Evolutionary conservation across 2,888 invertebrate species (phyloP).

Genomic region (Drosophila merina): DNA sequence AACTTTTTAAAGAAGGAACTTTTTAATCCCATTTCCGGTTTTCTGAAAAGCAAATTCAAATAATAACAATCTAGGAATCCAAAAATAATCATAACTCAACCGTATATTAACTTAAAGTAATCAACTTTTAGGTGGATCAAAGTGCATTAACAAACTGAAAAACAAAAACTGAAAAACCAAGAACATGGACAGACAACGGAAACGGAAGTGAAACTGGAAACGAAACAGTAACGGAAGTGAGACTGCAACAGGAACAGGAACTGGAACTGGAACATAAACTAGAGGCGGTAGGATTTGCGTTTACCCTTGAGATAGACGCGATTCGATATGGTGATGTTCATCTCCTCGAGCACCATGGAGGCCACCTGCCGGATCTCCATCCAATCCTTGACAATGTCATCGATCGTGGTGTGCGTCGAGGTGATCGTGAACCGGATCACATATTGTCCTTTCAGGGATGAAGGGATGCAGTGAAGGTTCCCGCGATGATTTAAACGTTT

Average conservation of each 20-base stretch:
- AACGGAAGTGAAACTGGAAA: constrained; percentile 12
- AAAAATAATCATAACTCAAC: background rate
- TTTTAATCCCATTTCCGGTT: too few species aligned
- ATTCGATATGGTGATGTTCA: constrained; percentile 85
- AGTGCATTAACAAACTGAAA: constrained; percentile 50
- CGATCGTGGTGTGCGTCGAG: constrained; percentile 92
- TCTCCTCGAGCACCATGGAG: constrained; percentile 88
- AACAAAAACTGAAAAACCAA: constrained; percentile 16
- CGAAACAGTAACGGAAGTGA: constrained; percentile 5
- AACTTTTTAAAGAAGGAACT: too few species aligned
- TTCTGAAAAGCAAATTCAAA: background rate
- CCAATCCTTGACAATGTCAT: constrained; percentile 94
- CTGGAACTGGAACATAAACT: constrained; percentile 1
- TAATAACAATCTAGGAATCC: background rate
- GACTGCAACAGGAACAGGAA: constrained; percentile 9
- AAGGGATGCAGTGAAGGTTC: constrained; percentile 96
- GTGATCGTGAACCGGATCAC: constrained; percentile 97
- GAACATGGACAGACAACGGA: constrained; percentile 11
- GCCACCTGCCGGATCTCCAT: constrained; percentile 91
- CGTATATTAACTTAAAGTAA: background rate
- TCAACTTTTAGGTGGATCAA: constrained; percentile 47
- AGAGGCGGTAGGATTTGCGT: constrained; percentile 53
- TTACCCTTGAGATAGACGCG: constrained; percentile 91
- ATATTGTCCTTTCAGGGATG: constrained; percentile 94
- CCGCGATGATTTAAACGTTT: constrained; percentile 95